Conservation (phyloP, 2,888 invertebrate genomes). For the Drosophila picticornis region DNA sequence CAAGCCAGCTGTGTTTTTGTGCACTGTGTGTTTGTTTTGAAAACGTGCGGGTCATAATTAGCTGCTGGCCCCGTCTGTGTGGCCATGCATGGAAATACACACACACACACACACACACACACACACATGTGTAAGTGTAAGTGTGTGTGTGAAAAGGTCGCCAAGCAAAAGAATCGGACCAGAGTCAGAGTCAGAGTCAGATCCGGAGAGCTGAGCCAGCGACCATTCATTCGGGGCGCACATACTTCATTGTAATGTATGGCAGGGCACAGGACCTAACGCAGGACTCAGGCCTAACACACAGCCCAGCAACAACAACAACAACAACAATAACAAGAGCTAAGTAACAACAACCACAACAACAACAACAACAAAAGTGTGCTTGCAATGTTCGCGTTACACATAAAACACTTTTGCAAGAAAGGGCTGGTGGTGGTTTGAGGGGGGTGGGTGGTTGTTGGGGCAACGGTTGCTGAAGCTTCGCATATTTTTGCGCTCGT, state of each 20-base stretch:
- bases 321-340: constrained; percentile 18
- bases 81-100: constrained; percentile 38
- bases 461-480: constrained; percentile 56
- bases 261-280: constrained; percentile 52
- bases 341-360: constrained; percentile 32
- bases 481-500: constrained; percentile 74
- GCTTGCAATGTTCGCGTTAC: constrained; percentile 64
- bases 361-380: constrained; percentile 14
- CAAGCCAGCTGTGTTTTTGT: constrained; percentile 24
- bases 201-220: constrained; percentile 30
- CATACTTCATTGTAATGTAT: constrained; percentile 81
- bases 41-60: constrained; percentile 85
- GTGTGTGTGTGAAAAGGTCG: constrained; percentile 67
- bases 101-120: constrained; percentile 13
- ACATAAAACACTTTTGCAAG: constrained; percentile 69
- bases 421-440: not conserved
- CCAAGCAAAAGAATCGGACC: constrained; percentile 69
- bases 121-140: too few species aligned
- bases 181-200: constrained; percentile 9
- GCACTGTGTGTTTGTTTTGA: constrained; percentile 68
- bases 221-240: constrained; percentile 69
- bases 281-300: constrained; percentile 51
- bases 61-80: constrained; percentile 73
- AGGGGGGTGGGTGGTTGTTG: not conserved
- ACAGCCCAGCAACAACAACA: constrained; percentile 29